Evolutionary conservation across 2,888 invertebrate species (phyloP).

Genomic region (Nomada lathburiana): DNA sequence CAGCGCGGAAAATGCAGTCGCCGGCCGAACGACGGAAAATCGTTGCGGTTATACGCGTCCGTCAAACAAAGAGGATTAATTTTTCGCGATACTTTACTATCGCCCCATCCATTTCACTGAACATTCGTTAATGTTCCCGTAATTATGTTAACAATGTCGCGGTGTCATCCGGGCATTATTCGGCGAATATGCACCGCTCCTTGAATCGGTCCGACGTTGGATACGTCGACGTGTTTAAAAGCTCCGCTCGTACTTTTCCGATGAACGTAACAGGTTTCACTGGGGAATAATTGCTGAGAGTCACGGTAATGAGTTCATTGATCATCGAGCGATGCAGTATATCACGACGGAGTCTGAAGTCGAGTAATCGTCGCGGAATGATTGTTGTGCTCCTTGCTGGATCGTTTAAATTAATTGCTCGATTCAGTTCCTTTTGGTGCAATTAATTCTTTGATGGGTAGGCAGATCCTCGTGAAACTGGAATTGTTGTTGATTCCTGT

Average conservation of each 20-base stretch:
- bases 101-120: not conserved
- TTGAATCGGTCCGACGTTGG: not conserved
- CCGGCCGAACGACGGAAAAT: constrained; percentile 7
- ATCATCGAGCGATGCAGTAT: constrained; percentile 10
- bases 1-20: not conserved
- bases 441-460: not conserved
- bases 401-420: constrained; percentile 7
- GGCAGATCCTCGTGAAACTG: no score
- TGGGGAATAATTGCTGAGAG: constrained; percentile 2
- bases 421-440: not conserved
- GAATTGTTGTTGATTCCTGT: no score
- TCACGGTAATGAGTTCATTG: constrained; percentile 26
- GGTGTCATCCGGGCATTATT: not conserved
- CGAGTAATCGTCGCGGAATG: not conserved
- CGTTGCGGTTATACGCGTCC: constrained; percentile 17
- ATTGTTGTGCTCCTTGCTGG: not conserved
- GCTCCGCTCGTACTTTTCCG: not conserved
- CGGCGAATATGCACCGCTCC: not conserved
- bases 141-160: constrained; percentile 27
- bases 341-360: not conserved
- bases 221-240: constrained; percentile 9
- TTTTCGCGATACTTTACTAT: not conserved
- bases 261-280: constrained; percentile 8
- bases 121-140: constrained; percentile 36
- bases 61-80: constrained; percentile 46